Conservation (phyloP, 1,140 invertebrate species). For the Lethrus apterus region DNA sequence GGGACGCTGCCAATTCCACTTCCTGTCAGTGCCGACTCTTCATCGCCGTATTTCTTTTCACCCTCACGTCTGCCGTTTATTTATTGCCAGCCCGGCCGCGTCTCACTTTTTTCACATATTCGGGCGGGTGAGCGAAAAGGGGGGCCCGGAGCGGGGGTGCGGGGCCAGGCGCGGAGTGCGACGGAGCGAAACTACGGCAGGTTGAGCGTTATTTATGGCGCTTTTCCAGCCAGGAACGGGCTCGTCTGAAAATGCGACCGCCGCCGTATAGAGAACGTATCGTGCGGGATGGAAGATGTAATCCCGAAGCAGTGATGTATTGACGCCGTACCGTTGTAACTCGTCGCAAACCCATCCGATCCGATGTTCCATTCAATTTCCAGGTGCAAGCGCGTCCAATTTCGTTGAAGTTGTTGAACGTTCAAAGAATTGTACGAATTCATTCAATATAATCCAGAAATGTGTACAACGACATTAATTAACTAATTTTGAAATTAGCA, state of each 20-base stretch:
- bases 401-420: too few species aligned
- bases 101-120: slow-evolving; percentile 40
- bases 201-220: slow-evolving; percentile 40
- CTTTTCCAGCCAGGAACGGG: slow-evolving; percentile 34
- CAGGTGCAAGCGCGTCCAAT: slow-evolving; percentile 15
- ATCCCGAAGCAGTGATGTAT: slow-evolving; percentile 35
- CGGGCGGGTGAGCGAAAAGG: slow-evolving; percentile 23
- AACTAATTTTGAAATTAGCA: too few species aligned
- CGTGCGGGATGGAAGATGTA: slow-evolving; percentile 32
- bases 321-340: slow-evolving; percentile 25
- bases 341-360: slow-evolving; percentile 19
- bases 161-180: slow-evolving; percentile 24
- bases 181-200: slow-evolving; percentile 23
- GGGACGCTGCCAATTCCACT: slow-evolving; percentile 18
- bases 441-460: too few species aligned
- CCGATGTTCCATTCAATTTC: slow-evolving; percentile 26
- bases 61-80: slow-evolving; percentile 23
- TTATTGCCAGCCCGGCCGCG: slow-evolving; percentile 29
- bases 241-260: slow-evolving; percentile 24
- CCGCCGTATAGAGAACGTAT: slow-evolving; percentile 37
- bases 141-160: slow-evolving; percentile 21
- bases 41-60: slow-evolving; percentile 19
- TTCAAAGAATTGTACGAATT: too few species aligned
- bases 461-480: too few species aligned
- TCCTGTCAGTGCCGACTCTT: slow-evolving; percentile 18